A percentile compares a stretch with the other conserved stretches of the same genome.
These are phyloP conservation scores for Linhomoeus sp. DNA, from an alignment of 2,888 invertebrate species.

Conservation along the genomic window DNA sequence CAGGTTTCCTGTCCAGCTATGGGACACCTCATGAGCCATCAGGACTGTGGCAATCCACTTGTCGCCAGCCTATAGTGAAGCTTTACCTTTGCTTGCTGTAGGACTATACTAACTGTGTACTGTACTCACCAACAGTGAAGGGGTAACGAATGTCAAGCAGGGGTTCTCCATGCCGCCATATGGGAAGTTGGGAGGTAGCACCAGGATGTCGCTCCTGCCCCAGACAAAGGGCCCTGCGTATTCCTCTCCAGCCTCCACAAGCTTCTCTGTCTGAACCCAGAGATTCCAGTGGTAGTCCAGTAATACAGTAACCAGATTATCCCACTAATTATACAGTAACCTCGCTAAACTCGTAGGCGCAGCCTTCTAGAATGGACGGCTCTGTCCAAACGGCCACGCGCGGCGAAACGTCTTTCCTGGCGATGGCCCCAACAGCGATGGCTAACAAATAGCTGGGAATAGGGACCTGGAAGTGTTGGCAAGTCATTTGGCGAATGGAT, in stretches of 20 bases:
- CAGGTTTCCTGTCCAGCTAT: constrained; percentile 85
- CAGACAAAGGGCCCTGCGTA: constrained; percentile 73
- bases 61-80: constrained; percentile 59
- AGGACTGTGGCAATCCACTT: constrained; percentile 68
- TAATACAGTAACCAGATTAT: too few relatives aligned
- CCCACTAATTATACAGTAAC: too few relatives aligned
- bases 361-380: constrained; percentile 54
- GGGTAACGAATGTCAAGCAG: constrained; percentile 80
- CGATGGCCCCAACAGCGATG: constrained; percentile 62
- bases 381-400: constrained; percentile 75
- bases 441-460: constrained; percentile 75
- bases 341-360: constrained; percentile 70
- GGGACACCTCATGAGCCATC: constrained; percentile 82
- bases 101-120: not conserved
- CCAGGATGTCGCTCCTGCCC: constrained; percentile 61
- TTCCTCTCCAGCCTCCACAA: constrained; percentile 55
- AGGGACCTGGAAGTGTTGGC: constrained; percentile 40
- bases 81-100: not conserved
- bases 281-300: too few relatives aligned
- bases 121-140: constrained; percentile 53
- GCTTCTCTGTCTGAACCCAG: constrained; percentile 44
- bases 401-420: constrained; percentile 28
- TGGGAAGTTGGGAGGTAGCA: constrained; percentile 78
- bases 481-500: constrained; percentile 4
- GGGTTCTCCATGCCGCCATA: constrained; percentile 97